Base-by-base conservation (phyloP, 2,888 invertebrate species). In the Cancer borealis region DNA sequence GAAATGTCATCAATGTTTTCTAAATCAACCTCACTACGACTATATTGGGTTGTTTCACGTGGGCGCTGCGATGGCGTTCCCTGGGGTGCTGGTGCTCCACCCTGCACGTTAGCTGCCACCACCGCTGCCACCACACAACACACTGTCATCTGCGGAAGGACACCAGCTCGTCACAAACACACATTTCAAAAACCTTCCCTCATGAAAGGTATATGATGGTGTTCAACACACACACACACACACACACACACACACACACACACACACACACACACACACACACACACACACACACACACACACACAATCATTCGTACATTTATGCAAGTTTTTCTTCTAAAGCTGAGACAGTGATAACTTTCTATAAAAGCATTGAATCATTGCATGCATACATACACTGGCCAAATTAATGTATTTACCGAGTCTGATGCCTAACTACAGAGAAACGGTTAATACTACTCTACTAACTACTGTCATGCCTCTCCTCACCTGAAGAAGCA, bases 211-310 rank as follows among this genome's bases (percentile, higher is more conserved):
- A 54, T 54, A 54, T 54, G 12, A 17, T 3, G 17, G 17, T 54
- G 54, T 14, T 21, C 17, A 8, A 60, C 60, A 60, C 60, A 60
- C 60, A 60, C 60, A 60, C 60, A 60, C 60, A 60, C 60, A 60
- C 60, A 60, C 60, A 60, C 60, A 60, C 60, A 60, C 60, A 60
- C 60, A 60, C 60, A 60, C 60, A 60, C 60, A 60, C 60, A 60
- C 60, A 60, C 60, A 60, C 60, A 60, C 60, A 60, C 60, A 60
- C 60, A 54, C 54, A 60, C 60, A 60, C 60, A 60, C 60, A 60
- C 60, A 60, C 60, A 60, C 60, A 60, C 60, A 60, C 60, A 60
- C 60, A 60, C 60, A 54, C 54, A 54, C 54, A 60, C 60, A 60
- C 60, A 60, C 60, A 60, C 60, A 60, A 21, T 17, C 60, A 60